Evolutionary conservation across 1,140 invertebrate genomes (phyloP).

Genomic region (Sitophilus oryzae): DNA sequence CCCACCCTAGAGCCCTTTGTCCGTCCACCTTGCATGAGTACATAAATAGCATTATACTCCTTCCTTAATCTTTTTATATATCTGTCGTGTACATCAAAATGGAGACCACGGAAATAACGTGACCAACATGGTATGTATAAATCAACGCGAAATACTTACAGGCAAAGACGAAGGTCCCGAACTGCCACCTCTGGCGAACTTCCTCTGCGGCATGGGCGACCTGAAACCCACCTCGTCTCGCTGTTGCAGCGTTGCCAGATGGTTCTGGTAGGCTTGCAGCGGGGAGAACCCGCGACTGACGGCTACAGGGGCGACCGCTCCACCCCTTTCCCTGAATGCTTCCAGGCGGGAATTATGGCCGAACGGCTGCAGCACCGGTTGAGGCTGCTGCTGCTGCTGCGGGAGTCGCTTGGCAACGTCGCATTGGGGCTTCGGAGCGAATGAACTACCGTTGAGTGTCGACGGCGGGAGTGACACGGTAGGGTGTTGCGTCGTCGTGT

Average conservation of each 20-base stretch:
- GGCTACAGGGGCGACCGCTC: background rate
- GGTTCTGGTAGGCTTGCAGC: slow-evolving; percentile 31
- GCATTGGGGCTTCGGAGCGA: no score
- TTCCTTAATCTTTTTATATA: no score
- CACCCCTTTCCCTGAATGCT: slow-evolving; percentile 15
- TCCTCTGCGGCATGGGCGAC: slow-evolving; percentile 21
- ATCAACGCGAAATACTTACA: slow-evolving; percentile 14
- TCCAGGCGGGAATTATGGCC: slow-evolving; percentile 21
- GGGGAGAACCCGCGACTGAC: slow-evolving; percentile 28
- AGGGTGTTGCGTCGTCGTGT: background rate
- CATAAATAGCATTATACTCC: no score
- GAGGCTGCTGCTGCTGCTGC: background rate
- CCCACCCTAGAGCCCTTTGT: no score
- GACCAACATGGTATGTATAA: no score
- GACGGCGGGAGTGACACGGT: background rate
- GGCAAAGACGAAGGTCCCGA: slow-evolving; percentile 20
- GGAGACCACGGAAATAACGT: no score
- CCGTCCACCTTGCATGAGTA: no score
- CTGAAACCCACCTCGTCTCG: slow-evolving; percentile 4
- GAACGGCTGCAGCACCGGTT: background rate
- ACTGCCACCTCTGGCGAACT: slow-evolving; percentile 10
- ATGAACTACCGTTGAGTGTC: no score
- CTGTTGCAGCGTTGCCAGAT: slow-evolving; percentile 19
- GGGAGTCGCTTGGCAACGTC: no score
- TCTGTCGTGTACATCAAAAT: no score